A percentile compares a stretch with the other conserved stretches of the same genome.
phyloP scores from a whole-genome alignment of 2,888 invertebrate genomes.

The Dicranocentrus wangi region DNA sequence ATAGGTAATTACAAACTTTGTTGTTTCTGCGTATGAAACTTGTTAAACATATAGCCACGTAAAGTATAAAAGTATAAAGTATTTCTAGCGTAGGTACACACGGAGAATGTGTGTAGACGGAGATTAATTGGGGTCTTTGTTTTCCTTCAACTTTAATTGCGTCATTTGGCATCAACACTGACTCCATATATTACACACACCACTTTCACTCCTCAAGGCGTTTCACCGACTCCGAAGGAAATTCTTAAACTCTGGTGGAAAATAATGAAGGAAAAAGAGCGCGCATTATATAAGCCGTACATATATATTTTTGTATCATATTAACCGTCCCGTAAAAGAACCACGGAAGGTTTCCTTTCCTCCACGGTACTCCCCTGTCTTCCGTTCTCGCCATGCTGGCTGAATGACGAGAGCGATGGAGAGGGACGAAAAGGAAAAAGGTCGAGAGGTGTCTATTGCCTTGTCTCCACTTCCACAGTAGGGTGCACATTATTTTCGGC shows the following conservation, averaged over 20 bases:
- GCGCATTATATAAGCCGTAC: too few species aligned
- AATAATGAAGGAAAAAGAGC: slow-evolving; percentile 23
- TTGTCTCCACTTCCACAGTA: slow-evolving; percentile 56
- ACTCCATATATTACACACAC: slow-evolving; percentile 51
- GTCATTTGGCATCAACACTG: slow-evolving; percentile 63
- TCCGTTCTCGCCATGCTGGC: slow-evolving; percentile 2
- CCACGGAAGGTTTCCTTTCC: slow-evolving; percentile 36
- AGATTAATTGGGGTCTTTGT: slow-evolving; percentile 64
- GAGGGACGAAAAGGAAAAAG: slow-evolving; percentile 34
- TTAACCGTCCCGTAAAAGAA: too few species aligned
- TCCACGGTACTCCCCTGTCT: slow-evolving; percentile 23
- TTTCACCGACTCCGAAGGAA: slow-evolving; percentile 23
- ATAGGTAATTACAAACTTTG: slow-evolving; percentile 18
- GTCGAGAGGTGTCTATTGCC: slow-evolving; percentile 51
- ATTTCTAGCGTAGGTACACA: not conserved
- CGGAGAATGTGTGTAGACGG: slow-evolving; percentile 32
- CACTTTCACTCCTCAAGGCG: slow-evolving; percentile 49
- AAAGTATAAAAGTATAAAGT: too few species aligned
- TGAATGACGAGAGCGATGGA: not conserved
- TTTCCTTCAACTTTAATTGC: slow-evolving; percentile 63
- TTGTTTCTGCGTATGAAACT: slow-evolving; percentile 8
- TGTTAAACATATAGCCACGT: not conserved
- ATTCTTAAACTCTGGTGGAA: slow-evolving; percentile 13
- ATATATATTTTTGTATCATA: too few species aligned
- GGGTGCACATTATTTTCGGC: slow-evolving; percentile 52